Evolutionary conservation across 2,113 vertebrate species (phyloP).

Genomic region (Platysteira castanea): DNA sequence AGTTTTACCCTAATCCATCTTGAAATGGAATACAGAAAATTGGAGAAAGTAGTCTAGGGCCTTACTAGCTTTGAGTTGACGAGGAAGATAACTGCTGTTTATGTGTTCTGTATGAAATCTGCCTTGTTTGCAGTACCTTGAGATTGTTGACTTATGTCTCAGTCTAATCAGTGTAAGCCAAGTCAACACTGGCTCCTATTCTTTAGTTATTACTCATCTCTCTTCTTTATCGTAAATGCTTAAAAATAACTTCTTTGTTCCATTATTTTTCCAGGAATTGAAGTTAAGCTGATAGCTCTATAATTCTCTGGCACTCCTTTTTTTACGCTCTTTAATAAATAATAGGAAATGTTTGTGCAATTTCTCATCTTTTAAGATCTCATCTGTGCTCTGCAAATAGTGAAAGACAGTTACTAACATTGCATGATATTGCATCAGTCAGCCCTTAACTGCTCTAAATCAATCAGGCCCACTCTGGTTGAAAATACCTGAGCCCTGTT

Average conservation of each 20-base stretch:
- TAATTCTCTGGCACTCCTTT: background rate
- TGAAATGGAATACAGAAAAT: background rate
- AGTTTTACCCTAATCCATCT: background rate
- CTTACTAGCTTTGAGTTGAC: background rate
- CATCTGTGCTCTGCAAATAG: background rate
- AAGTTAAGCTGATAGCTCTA: background rate
- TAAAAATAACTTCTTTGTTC: background rate
- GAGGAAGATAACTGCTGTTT: background rate
- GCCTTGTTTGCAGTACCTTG: background rate
- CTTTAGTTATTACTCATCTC: background rate
- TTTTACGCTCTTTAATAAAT: background rate
- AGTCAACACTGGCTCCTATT: background rate
- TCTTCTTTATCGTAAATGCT: background rate
- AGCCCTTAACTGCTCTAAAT: background rate
- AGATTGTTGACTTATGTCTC: background rate
- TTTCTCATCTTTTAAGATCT: background rate
- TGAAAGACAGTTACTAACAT: background rate
- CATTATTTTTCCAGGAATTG: constrained; percentile 14
- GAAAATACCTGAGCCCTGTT: background rate
- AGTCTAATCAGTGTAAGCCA: background rate
- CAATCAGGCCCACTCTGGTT: background rate
- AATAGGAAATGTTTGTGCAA: background rate
- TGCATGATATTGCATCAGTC: background rate
- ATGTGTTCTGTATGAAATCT: background rate
- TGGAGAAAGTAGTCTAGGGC: background rate